Conservation (phyloP, 2,888 invertebrate genomes). For the Tortricodes alternella region DNA sequence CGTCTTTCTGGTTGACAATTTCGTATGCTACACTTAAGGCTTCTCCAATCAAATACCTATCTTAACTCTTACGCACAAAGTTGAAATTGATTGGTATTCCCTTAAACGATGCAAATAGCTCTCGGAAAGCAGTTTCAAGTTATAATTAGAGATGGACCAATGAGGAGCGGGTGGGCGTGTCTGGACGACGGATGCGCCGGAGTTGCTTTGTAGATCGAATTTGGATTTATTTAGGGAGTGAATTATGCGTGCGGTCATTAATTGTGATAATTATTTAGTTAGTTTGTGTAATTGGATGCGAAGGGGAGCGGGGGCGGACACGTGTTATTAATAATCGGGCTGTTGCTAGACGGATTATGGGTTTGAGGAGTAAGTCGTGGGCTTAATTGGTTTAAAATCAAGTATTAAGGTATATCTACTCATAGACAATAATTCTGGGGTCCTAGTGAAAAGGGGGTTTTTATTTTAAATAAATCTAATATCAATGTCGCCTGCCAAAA, state of each 20-base stretch:
- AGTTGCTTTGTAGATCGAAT: slow-evolving; percentile 60
- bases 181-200: slow-evolving; percentile 50
- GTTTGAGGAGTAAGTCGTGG: neutral
- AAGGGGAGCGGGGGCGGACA: slow-evolving; percentile 45
- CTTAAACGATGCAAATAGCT: slow-evolving; percentile 80
- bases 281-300: slow-evolving; percentile 73
- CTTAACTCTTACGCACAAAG: slow-evolving; percentile 34
- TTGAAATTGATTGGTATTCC: slow-evolving; percentile 36
- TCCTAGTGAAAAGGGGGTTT: too few species aligned
- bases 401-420: neutral
- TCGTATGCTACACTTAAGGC: slow-evolving; percentile 53
- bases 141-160: slow-evolving; percentile 79
- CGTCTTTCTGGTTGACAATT: slow-evolving; percentile 76
- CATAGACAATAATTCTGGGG: too few species aligned
- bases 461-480: too few species aligned
- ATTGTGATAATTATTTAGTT: slow-evolving; percentile 82
- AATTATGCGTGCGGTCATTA: slow-evolving; percentile 72
- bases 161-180: slow-evolving; percentile 64
- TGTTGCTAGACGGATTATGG: neutral
- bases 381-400: neutral
- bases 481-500: too few species aligned
- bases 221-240: slow-evolving; percentile 73
- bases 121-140: slow-evolving; percentile 56
- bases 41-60: slow-evolving; percentile 28
- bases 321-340: slow-evolving; percentile 22